Conservation (phyloP, 2,797 vertebrate species). For the Takifugu ocellatus region DNA sequence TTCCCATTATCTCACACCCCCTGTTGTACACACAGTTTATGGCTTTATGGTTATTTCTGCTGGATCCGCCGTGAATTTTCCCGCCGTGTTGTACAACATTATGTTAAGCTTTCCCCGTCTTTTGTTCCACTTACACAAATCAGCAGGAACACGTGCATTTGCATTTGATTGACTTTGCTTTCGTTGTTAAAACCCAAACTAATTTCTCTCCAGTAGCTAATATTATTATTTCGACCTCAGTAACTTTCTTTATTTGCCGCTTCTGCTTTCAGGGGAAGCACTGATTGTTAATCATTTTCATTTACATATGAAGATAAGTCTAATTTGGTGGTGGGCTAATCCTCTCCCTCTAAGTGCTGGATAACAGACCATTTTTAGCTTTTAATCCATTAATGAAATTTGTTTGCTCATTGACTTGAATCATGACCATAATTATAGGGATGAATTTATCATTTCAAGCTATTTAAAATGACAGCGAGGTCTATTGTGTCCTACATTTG, state of each 20-base stretch:
- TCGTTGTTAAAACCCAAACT: conserved; percentile 50
- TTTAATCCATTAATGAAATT: conserved; percentile 83
- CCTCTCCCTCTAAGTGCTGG: conserved; percentile 73
- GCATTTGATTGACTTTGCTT: conserved; percentile 38
- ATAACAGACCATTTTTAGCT: conserved; percentile 79
- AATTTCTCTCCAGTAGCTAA: conserved; percentile 63
- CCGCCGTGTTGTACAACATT: conserved; percentile 10
- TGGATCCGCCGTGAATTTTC: conserved; percentile 27
- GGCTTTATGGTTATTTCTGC: conserved; percentile 37
- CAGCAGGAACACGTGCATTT: conserved; percentile 33
- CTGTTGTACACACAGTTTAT: conserved; percentile 43
- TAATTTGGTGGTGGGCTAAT: conserved; percentile 76
- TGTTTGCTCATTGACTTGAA: conserved; percentile 82
- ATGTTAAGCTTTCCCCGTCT: conserved; percentile 26
- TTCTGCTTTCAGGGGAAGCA: conserved; percentile 69
- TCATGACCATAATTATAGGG: conserved; percentile 77
- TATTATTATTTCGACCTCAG: conserved; percentile 68
- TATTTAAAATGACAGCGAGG: conserved; percentile 66
- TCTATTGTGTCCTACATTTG: conserved; percentile 71
- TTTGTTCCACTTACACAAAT: conserved; percentile 39
- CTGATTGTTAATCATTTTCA: conserved; percentile 77
- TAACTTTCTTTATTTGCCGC: conserved; percentile 73
- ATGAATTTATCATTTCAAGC: conserved; percentile 77
- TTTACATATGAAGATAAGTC: conserved; percentile 81
- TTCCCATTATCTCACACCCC: conserved; percentile 33